Conservation (phyloP, 2,888 invertebrate species). For the Ceratothoa steindachneri region DNA sequence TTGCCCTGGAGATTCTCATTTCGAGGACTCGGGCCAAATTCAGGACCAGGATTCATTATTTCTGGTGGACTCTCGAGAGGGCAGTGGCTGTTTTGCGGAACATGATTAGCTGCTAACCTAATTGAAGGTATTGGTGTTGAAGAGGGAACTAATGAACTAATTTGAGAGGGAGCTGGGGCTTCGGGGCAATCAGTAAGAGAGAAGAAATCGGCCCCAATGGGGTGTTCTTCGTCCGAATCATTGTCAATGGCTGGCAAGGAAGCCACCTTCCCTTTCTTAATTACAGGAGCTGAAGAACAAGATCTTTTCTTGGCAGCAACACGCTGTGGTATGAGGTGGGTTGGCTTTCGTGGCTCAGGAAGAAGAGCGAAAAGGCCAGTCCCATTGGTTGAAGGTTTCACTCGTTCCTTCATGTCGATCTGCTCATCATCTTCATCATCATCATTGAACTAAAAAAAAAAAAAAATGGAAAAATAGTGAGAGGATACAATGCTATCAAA, state of each 20-base stretch:
- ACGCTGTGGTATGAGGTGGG: not conserved
- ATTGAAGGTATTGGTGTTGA: not conserved
- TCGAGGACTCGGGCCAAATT: not conserved
- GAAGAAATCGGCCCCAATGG: not conserved
- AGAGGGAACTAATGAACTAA: not conserved
- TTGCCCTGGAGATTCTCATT: too few species aligned
- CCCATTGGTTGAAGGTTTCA: slow-evolving; percentile 30
- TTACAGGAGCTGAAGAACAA: too few species aligned
- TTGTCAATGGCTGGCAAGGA: not conserved
- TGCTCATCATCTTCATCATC: slow-evolving; percentile 40
- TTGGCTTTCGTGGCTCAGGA: slow-evolving; percentile 44
- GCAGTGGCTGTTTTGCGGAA: not conserved
- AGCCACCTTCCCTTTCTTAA: not conserved
- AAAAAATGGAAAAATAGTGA: not conserved
- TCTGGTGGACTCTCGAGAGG: not conserved
- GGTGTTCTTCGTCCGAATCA: slow-evolving; percentile 4
- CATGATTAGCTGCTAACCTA: not conserved
- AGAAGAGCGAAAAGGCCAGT: slow-evolving; percentile 47
- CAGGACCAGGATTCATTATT: not conserved
- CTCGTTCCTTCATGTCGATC: slow-evolving; percentile 15
- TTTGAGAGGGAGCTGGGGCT: not conserved
- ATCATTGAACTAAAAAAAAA: slow-evolving; percentile 39
- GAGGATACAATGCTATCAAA: not conserved
- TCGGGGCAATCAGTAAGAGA: not conserved
- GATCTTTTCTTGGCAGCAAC: not conserved